Base-by-base conservation (phyloP, 2,113 vertebrate species). In the Daphoenositta chrysoptera region DNA sequence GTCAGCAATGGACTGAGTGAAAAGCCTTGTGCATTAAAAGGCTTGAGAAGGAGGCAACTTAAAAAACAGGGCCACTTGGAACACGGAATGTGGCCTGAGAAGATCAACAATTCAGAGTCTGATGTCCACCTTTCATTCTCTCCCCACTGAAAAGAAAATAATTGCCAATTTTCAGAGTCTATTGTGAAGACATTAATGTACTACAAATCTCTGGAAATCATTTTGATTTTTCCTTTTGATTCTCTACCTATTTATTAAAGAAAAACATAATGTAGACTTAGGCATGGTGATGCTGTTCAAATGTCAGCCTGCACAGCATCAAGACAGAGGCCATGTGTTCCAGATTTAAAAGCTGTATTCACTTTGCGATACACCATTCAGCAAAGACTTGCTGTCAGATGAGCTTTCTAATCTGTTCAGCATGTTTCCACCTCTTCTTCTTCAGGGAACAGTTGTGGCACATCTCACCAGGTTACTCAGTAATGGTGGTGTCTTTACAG, bases 321-420 rank as follows among this genome's bases (percentile, higher is more conserved):
- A 95, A 94, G 85, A 76, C 90, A 77, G 72, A 77, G 40, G 31
- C 91, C 96, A 95, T 92, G 75, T 96, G 97, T 92, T 97, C 81
- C 93, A 94, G 57, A 97, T 96, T 95, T 97, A 89, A 96, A 95
- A 96, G 88, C 88, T 95, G 78, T 91, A 97, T 96, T 97, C 92
- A 82, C 91, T 94, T 94, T 79, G 91, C 83, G 96, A 93, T 91
- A 89, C 17, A 93, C 73, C 81, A 75, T 86, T 93, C 95, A 97
- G 83, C 60, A 92, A 91, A 60, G 87, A 93, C 85, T 83, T 24
- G 21, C 51, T 93, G 93, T 93, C 94, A 95, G 93, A 94, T 66
- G 89, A 83, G 45, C 35, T 37, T 91, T 69, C 82, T 95, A 95
- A 97, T 96, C 77, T 96, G 61, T 95, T 95, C 91, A 84, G 48